phyloP scores from a whole-genome alignment of 2,888 invertebrate species.

The Chelonus formosanus region DNA sequence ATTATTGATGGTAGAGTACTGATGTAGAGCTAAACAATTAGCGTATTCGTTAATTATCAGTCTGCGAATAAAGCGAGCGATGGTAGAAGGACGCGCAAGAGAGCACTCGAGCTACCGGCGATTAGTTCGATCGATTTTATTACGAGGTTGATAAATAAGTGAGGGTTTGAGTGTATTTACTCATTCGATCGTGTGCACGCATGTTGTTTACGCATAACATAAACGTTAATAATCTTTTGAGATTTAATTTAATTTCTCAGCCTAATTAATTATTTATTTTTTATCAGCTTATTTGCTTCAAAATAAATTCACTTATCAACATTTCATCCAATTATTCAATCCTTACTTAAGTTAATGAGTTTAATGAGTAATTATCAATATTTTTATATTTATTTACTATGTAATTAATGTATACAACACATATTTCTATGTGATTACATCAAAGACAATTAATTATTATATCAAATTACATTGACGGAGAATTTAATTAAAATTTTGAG shows the following conservation, averaged over 20 bases:
- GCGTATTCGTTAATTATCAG: slow-evolving; percentile 52
- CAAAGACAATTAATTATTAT: too few relatives aligned
- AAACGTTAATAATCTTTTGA: slow-evolving; percentile 25
- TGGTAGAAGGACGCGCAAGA: slow-evolving; percentile 21
- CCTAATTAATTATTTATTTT: not conserved
- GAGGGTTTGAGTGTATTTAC: slow-evolving; percentile 23
- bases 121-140: slow-evolving; percentile 42
- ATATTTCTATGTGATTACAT: too few relatives aligned
- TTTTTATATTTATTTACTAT: too few relatives aligned
- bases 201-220: slow-evolving; percentile 13
- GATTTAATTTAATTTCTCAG: slow-evolving; percentile 24
- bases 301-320: not conserved
- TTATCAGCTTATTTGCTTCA: not conserved
- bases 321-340: too few relatives aligned
- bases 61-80: slow-evolving; percentile 47
- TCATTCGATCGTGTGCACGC: slow-evolving; percentile 12
- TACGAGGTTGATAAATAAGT: slow-evolving; percentile 16
- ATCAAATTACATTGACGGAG: too few relatives aligned
- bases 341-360: too few relatives aligned
- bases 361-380: too few relatives aligned
- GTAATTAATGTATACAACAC: too few relatives aligned
- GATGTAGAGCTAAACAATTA: slow-evolving; percentile 42
- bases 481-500: too few relatives aligned
- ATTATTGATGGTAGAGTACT: slow-evolving; percentile 8
- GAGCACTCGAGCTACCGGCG: slow-evolving; percentile 32